Evolutionary conservation across 2,797 vertebrate genomes (phyloP).

Genomic region (Acrossocheilus wenchowensis): DNA sequence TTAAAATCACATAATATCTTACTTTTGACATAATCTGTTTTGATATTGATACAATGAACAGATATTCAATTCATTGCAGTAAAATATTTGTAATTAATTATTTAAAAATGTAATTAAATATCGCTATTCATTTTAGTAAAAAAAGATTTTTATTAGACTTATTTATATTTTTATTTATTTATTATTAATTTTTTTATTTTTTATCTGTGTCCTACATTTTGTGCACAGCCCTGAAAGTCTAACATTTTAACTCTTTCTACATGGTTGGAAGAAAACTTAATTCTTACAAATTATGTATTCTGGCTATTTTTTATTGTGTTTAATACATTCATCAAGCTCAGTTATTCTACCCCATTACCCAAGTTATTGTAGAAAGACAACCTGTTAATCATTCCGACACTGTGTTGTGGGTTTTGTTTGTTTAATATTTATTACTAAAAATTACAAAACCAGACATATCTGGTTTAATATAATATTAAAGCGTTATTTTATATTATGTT

Average conservation of each 20-base stretch:
- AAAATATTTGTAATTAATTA: background rate
- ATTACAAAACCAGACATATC: background rate
- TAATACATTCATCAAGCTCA: background rate
- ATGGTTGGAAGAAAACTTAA: background rate
- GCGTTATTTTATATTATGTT: background rate
- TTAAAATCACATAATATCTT: background rate
- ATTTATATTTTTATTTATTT: too few relatives aligned
- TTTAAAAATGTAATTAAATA: background rate
- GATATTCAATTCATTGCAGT: background rate
- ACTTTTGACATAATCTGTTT: background rate
- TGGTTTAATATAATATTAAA: background rate
- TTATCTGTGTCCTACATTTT: background rate
- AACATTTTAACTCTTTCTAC: background rate
- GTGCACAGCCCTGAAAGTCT: background rate
- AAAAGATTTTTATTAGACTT: background rate
- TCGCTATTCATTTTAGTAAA: background rate
- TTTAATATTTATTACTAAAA: background rate
- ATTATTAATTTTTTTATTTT: too few relatives aligned
- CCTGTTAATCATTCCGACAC: background rate
- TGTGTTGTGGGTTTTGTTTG: background rate
- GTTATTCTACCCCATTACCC: background rate
- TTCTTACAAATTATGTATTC: background rate
- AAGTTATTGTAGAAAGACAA: background rate
- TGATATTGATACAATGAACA: background rate
- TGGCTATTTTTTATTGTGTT: background rate